Base-by-base conservation (phyloP, 2,113 vertebrate species). In the Chaetorhynchus papuensis region DNA sequence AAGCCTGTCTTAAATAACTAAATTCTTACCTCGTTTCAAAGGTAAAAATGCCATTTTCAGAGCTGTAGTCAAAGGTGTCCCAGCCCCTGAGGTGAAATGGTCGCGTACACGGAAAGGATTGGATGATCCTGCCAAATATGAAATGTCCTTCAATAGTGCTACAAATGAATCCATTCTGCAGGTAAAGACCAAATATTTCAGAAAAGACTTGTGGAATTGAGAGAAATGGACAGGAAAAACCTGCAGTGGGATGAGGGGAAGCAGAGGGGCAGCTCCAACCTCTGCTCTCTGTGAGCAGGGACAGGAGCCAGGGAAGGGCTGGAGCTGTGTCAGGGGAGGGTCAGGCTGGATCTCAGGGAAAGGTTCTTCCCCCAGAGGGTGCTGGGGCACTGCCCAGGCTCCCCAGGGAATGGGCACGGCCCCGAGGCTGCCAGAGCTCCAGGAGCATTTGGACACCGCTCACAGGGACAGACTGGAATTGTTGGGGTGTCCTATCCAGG, bases 11-110 rank as follows among this genome's bases (percentile, higher is more conserved):
- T 52, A 27, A 68, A 52, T 72, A 57, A 68, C 3, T 5, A 2
- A 26, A 45, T 37, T 81, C 14, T 70, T 78, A 49, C 63, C 77
- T 96, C 77, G 53, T 87, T 91, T 27, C 65, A 31, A 91, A 99
- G 99, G 99, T 66, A 98, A 98, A 97, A 93, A 86, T 49, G 98
- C 98, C 28, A 50, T 98, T 95, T 99, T 99, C 86, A 98, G 97
- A 93, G 98, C 97, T 13, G 69, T 98, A 81, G 98, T 99, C 57
- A 98, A 64, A 17, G 99, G 99, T 21, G 96, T 98, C 16, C 99
- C 99, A 23, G 89, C 72, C 60, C 98, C 99, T 17, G 87, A 98
- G 0, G 98, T 99, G 52, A 95, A 92, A 37, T 99, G 99, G 99
- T 97, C 93, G 7, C 97, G 98, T 80, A 45, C 52, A 9, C 97